phyloP scores from a whole-genome alignment of 2,797 vertebrate genomes.

The Semotilus atromaculatus region DNA sequence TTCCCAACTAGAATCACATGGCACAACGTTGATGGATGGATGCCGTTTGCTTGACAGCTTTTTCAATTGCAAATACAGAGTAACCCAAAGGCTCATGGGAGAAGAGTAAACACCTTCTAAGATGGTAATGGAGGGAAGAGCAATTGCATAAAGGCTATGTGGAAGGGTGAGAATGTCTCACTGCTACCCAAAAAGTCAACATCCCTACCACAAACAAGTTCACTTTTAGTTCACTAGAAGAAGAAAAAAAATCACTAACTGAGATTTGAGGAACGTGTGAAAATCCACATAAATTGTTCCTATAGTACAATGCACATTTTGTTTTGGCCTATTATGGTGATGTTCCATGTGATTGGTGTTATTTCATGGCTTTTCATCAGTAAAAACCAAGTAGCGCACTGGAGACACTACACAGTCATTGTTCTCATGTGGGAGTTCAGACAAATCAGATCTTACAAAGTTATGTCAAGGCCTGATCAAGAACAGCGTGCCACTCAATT shows the following conservation, averaged over 20 bases:
- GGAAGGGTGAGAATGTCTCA: conserved; percentile 36
- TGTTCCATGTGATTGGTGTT: not conserved
- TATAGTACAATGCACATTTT: not conserved
- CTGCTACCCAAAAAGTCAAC: conserved; percentile 42
- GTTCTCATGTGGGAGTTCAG: not conserved
- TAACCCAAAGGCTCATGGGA: conserved; percentile 2
- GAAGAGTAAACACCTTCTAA: conserved; percentile 43
- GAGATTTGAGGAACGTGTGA: not conserved
- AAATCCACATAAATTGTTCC: not conserved
- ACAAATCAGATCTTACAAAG: not conserved
- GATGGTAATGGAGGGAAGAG: not conserved
- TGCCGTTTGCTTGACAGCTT: conserved; percentile 38
- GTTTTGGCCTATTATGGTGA: not conserved
- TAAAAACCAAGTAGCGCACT: not conserved
- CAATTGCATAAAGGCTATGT: conserved; percentile 19
- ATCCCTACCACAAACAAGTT: not conserved
- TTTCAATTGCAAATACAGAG: conserved; percentile 53
- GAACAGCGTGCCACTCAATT: not conserved
- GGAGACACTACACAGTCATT: not conserved
- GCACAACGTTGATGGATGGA: conserved; percentile 44
- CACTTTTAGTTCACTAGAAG: not conserved
- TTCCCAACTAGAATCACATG: conserved; percentile 26
- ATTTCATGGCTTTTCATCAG: not conserved
- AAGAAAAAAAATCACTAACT: not conserved
- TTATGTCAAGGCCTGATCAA: not conserved